Base-by-base conservation (phyloP, 2,113 vertebrate genomes). In the Saguinus midas region DNA sequence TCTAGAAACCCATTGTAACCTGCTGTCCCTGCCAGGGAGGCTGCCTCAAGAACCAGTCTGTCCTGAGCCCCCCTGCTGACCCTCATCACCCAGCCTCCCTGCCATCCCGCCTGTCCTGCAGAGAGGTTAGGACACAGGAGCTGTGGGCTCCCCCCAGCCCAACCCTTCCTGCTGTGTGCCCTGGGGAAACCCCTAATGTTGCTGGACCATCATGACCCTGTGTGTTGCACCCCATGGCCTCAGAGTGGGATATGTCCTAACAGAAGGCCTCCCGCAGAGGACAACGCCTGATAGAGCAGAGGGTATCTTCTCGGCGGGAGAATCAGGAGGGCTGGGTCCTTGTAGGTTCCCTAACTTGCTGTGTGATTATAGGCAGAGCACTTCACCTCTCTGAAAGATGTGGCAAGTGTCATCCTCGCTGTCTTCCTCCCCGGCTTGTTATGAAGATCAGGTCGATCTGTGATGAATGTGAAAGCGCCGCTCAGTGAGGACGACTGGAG, bases 121-220 rank as follows among this genome's bases (percentile, higher is more conserved):
- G 10, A 40, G 13, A 40, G 1, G 0, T 20, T 1, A 16, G 78
- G 76, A 48, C 6, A 14, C 14, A 0, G 64, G 20, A 55, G 61
- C 29, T 40, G 0, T 0, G 2, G 61, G 72, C 13, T 45, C 82
- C 57, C 55, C 1, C 4, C 2, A 1, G 80, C 27, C 58, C 27
- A 61, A 35, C 21, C 40, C 25, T 61, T 58, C 87, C 8, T 66
- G 68, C 37, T 6, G 14, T 6, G 23, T 7, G 45, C 43, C 57
- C 83, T 4, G 20, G 43, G 61, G 32, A 23, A 27, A 40, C 40
- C 75, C 66, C 61, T 12, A 12, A 8, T 12, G 2, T 12, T 8
- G 1, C 27, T 12, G 20, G 72, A 23, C 20, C 55, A 29, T 75
- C 2, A 0, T 1, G 52, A 18, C 45, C 61, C 88, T 35, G 9